These are phyloP conservation scores for Varanus komodoensis DNA, from an alignment of 2,113 vertebrate species.

Conservation along the genomic window DNA sequence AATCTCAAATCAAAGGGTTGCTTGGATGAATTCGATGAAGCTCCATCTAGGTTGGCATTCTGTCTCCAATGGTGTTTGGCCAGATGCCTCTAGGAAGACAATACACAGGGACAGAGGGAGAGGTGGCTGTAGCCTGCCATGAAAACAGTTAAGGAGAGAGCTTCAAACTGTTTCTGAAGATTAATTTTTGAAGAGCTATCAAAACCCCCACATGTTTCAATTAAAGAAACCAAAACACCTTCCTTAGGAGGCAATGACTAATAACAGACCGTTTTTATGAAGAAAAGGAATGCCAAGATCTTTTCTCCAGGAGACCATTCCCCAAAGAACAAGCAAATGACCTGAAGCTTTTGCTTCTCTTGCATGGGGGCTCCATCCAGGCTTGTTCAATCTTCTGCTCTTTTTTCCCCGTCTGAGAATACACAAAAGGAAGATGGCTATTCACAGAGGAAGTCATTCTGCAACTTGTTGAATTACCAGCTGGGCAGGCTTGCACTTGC, in stretches of 20 bases:
- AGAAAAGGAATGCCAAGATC: background rate
- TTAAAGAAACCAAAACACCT: background rate
- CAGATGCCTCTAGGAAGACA: background rate
- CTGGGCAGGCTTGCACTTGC: too few relatives aligned
- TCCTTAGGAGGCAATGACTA: background rate
- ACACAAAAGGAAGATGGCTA: too few relatives aligned
- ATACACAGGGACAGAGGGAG: background rate
- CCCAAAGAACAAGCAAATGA: background rate
- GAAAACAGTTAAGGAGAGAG: background rate
- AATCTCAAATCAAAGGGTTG: background rate
- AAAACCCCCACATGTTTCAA: slow-evolving; percentile 1
- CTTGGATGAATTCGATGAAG: background rate
- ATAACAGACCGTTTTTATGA: background rate
- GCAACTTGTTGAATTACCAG: too few relatives aligned
- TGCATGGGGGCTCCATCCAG: too few relatives aligned
- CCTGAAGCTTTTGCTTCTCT: background rate
- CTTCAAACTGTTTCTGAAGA: background rate
- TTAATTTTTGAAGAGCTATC: slow-evolving; percentile 6
- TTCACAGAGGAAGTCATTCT: too few relatives aligned
- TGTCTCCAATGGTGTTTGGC: background rate
- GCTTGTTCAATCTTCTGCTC: too few relatives aligned
- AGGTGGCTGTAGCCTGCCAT: background rate
- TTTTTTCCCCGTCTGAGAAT: too few relatives aligned
- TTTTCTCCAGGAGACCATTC: background rate
- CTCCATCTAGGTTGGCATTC: background rate